These are phyloP conservation scores for Phaonia tiefii DNA, from an alignment of 2,888 invertebrate species.

Conservation along the genomic window DNA sequence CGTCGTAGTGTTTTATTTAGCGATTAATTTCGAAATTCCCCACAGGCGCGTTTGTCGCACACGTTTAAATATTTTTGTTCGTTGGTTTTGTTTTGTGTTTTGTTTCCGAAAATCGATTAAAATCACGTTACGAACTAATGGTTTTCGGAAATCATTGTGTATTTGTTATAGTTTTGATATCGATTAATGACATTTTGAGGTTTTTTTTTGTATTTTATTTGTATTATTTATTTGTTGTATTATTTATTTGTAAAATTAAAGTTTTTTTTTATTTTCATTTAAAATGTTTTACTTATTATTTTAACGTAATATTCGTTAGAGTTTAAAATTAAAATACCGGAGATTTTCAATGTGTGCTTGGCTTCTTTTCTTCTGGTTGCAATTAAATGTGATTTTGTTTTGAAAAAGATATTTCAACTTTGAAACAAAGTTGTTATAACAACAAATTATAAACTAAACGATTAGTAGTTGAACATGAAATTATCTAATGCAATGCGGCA, in stretches of 20 bases:
- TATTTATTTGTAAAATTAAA: too few relatives aligned
- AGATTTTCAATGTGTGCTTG: background rate
- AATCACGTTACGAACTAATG: slow-evolving; percentile 16
- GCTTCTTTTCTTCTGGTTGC: background rate
- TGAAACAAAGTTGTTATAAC: background rate
- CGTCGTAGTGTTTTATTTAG: background rate
- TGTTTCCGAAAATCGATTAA: background rate
- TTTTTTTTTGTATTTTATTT: too few relatives aligned
- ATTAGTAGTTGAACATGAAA: background rate
- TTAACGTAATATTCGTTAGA: too few relatives aligned
- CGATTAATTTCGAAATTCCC: background rate
- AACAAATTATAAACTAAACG: background rate
- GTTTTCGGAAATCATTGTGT: background rate
- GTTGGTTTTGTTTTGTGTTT: too few relatives aligned
- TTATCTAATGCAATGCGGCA: slow-evolving; percentile 28
- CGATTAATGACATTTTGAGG: background rate
- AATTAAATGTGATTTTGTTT: slow-evolving; percentile 22
- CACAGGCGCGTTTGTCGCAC: background rate
- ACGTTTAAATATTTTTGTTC: too few relatives aligned
- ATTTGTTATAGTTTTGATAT: background rate
- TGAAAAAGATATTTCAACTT: slow-evolving; percentile 11
- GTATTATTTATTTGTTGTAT: too few relatives aligned
- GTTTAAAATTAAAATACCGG: background rate
- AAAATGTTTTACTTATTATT: too few relatives aligned
- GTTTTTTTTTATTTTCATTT: too few relatives aligned